These are phyloP conservation scores for Sericinus montela DNA, from an alignment of 2,888 invertebrate genomes.

Conservation along the genomic window DNA sequence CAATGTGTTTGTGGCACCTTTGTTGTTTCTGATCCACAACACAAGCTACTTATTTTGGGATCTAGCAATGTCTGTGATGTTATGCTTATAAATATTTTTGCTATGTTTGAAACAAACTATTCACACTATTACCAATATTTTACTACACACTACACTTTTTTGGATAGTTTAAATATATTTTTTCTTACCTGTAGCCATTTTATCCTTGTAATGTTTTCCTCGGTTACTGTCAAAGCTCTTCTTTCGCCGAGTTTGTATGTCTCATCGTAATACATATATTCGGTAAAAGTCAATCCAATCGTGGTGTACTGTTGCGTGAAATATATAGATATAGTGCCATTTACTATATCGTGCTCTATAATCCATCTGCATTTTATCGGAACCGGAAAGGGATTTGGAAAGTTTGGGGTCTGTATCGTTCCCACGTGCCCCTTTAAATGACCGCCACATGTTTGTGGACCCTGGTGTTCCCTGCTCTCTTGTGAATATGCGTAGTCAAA, in stretches of 20 bases:
- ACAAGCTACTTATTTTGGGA: too few relatives aligned
- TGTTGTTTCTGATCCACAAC: too few relatives aligned
- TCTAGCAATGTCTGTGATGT: too few relatives aligned
- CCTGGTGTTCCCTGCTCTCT: conserved; percentile 52
- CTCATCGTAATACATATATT: conserved; percentile 86
- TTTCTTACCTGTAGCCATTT: conserved; percentile 74
- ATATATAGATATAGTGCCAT: conserved; percentile 89
- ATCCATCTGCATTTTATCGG: conserved; percentile 94
- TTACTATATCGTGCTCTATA: conserved; percentile 86
- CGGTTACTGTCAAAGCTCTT: conserved; percentile 83
- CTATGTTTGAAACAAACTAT: too few relatives aligned
- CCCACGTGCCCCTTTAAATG: conserved; percentile 82
- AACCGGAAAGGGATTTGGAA: conserved; percentile 88
- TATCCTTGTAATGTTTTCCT: conserved; percentile 85
- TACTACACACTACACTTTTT: too few relatives aligned
- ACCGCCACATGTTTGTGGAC: conserved; percentile 81
- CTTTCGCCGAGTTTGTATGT: conserved; percentile 83
- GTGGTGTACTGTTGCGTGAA: conserved; percentile 93
- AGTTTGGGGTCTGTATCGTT: conserved; percentile 89
- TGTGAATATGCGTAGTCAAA: conserved; percentile 45
- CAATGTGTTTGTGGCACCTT: too few relatives aligned
- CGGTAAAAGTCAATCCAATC: conserved; percentile 86
- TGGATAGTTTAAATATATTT: background rate
- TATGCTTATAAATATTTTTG: too few relatives aligned
- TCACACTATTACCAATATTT: too few relatives aligned